These are phyloP conservation scores for Hemiprocne comata DNA, from an alignment of 2,113 vertebrate genomes.

Conservation along the genomic window DNA sequence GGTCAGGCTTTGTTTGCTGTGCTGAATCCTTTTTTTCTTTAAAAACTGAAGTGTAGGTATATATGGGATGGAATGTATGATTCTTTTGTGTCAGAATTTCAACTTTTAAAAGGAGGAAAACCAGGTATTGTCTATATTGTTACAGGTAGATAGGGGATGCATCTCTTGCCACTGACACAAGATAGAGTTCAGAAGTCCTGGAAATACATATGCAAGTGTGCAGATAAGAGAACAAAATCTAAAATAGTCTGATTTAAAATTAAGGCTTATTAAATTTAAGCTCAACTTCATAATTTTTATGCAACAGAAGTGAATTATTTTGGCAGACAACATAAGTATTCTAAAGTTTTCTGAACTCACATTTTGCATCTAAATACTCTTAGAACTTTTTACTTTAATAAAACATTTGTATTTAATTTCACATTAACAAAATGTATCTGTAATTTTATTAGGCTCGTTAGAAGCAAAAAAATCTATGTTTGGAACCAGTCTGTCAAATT, in stretches of 20 bases:
- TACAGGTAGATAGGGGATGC: background rate
- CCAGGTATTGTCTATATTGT: background rate
- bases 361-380: background rate
- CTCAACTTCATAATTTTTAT: background rate
- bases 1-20: slow-evolving; percentile 49
- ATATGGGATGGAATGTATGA: background rate
- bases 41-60: background rate
- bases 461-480: background rate
- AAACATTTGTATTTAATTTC: background rate
- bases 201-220: background rate
- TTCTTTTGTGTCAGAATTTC: background rate
- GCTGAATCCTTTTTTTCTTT: slow-evolving; percentile 12
- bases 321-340: background rate
- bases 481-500: background rate
- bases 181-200: background rate
- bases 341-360: background rate
- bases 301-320: background rate
- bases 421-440: background rate
- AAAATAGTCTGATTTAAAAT: background rate
- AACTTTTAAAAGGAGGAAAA: background rate
- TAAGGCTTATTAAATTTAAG: background rate
- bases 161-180: background rate
- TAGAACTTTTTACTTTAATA: background rate
- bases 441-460: background rate
- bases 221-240: background rate